phyloP scores from a whole-genome alignment of 2,797 vertebrate species.

The Thunnus albacares region DNA sequence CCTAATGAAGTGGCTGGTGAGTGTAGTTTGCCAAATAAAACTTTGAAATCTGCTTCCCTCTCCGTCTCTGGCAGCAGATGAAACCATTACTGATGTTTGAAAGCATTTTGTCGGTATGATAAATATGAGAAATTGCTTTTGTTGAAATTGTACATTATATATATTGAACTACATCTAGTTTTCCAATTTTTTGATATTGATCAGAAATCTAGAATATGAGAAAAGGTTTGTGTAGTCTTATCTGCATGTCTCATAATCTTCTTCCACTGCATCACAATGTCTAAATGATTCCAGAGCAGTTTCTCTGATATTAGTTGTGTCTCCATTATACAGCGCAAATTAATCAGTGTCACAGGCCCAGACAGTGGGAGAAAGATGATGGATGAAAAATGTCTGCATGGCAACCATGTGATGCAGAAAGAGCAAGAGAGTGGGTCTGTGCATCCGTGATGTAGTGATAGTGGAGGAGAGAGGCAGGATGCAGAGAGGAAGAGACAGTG shows the following conservation, averaged over 20 bases:
- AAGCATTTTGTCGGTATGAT: background rate
- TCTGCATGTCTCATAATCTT: background rate
- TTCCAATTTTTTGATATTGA: background rate
- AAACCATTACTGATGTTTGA: background rate
- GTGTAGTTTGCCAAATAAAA: background rate
- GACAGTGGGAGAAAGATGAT: slow-evolving; percentile 53
- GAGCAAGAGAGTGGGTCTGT: slow-evolving; percentile 19
- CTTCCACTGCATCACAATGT: background rate
- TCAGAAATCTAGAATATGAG: background rate
- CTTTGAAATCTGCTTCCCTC: background rate
- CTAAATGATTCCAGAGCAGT: background rate
- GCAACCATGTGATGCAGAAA: slow-evolving; percentile 27
- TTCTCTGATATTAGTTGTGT: slow-evolving; percentile 4
- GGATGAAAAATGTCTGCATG: slow-evolving; percentile 53
- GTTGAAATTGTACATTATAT: background rate
- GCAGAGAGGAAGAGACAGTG: slow-evolving; percentile 30
- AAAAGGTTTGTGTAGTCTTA: background rate
- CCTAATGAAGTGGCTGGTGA: too few species aligned
- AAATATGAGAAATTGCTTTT: background rate
- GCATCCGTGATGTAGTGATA: slow-evolving; percentile 25
- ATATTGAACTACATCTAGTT: slow-evolving; percentile 2
- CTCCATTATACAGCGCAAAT: slow-evolving; percentile 37
- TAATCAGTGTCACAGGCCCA: slow-evolving; percentile 53
- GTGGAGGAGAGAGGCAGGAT: slow-evolving; percentile 15
- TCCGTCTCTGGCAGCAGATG: background rate